These are phyloP conservation scores for Euproctis similis DNA, from an alignment of 2,888 invertebrate species.

Conservation along the genomic window DNA sequence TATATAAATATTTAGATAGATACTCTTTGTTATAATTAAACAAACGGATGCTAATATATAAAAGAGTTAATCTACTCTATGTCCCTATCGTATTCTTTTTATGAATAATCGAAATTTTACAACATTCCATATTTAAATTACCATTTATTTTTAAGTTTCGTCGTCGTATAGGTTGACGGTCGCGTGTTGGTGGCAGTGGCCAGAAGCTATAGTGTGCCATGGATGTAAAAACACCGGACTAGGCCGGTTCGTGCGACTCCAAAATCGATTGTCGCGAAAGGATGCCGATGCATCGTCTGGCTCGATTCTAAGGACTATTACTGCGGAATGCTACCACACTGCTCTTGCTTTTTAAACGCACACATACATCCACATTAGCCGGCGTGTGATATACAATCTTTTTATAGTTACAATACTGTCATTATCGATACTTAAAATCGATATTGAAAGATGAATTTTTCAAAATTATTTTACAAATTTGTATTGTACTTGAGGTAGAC, in stretches of 20 bases:
- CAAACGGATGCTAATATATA: no score
- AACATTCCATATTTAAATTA: no score
- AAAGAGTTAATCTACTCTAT: no score
- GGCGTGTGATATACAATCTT: constrained; percentile 37
- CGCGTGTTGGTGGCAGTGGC: constrained; percentile 10
- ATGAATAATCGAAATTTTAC: no score
- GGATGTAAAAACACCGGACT: constrained; percentile 18
- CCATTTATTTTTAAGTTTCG: no score
- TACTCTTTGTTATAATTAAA: no score
- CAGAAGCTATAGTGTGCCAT: constrained; percentile 15
- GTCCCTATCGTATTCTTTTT: no score
- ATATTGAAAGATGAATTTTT: constrained; percentile 21
- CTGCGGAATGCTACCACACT: constrained; percentile 59
- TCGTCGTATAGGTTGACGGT: constrained; percentile 14
- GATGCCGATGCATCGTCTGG: constrained; percentile 27
- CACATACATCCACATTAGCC: constrained; percentile 19
- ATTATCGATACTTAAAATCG: constrained; percentile 25
- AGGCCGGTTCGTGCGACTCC: constrained; percentile 22
- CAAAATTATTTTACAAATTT: not conserved
- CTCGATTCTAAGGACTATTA: constrained; percentile 57
- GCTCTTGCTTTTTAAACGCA: constrained; percentile 60
- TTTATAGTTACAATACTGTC: constrained; percentile 44
- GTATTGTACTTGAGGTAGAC: constrained; percentile 1
- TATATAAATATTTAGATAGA: no score
- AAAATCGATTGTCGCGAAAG: constrained; percentile 43